phyloP scores from a whole-genome alignment of 2,888 invertebrate species.

The Amaurobius ferox region DNA sequence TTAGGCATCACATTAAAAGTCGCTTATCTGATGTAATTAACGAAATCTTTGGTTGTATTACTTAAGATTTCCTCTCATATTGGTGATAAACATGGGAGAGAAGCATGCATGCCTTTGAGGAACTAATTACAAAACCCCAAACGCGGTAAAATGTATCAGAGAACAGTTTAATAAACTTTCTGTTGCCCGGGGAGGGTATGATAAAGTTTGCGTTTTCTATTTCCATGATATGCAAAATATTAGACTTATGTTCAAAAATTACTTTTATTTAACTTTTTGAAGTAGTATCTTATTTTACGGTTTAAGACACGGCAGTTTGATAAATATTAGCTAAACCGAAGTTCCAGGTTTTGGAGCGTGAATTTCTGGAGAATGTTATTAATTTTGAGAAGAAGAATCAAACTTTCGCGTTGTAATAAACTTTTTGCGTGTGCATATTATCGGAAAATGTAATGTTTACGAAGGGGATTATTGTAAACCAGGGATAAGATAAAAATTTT shows the following conservation, averaged over 20 bases:
- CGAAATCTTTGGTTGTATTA: neutral
- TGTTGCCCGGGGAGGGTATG: neutral
- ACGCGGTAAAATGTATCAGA: neutral
- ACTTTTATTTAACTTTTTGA: neutral
- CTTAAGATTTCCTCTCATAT: conserved; percentile 15
- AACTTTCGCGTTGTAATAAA: too few species aligned
- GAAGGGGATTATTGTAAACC: too few species aligned
- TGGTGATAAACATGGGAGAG: neutral
- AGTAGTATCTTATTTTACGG: neutral
- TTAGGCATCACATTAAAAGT: neutral
- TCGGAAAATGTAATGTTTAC: neutral
- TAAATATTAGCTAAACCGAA: neutral
- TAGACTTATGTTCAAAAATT: neutral
- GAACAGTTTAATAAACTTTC: conserved; percentile 19
- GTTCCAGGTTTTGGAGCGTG: neutral
- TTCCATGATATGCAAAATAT: neutral
- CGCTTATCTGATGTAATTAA: neutral
- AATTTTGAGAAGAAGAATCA: too few species aligned
- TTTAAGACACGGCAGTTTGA: neutral
- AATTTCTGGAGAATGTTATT: too few species aligned
- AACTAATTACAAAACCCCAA: conserved; percentile 28
- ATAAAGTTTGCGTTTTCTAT: neutral
- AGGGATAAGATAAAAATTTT: too few species aligned
- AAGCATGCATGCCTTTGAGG: neutral
- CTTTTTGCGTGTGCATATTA: neutral